A percentile compares a stretch with the other conserved stretches of the same genome.
These are phyloP conservation scores for Timema cristinae DNA, from an alignment of 2,888 invertebrate species.

Conservation along the genomic window DNA sequence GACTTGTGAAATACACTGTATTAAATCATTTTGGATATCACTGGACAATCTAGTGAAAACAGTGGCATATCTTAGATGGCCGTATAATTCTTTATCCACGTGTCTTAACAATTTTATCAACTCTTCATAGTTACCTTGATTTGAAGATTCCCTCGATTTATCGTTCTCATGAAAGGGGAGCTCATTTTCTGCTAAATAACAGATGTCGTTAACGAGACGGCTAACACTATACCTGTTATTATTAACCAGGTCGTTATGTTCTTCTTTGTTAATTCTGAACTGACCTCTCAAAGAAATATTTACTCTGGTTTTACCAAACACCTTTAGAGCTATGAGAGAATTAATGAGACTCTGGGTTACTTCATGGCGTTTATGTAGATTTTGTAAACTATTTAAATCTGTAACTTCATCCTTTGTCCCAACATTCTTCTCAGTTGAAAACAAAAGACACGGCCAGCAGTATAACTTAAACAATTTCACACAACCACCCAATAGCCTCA, in stretches of 20 bases:
- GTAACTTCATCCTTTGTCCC: constrained; percentile 8
- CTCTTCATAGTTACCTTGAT: constrained; percentile 17
- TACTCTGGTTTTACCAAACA: constrained; percentile 19
- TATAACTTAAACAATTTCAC: constrained; percentile 13
- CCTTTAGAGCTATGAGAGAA: neutral
- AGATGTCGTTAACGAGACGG: constrained; percentile 16
- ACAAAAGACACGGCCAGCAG: constrained; percentile 19
- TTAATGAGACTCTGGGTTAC: constrained; percentile 6
- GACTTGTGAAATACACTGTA: constrained; percentile 16
- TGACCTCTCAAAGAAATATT: constrained; percentile 14
- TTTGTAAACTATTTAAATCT: constrained; percentile 18
- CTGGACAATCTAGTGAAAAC: constrained; percentile 19
- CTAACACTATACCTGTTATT: constrained; percentile 17
- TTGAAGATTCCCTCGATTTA: constrained; percentile 1
- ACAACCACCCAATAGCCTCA: constrained; percentile 11
- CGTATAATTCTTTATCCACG: constrained; percentile 12
- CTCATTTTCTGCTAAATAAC: constrained; percentile 17
- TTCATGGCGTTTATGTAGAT: constrained; percentile 18
- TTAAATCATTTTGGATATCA: constrained; percentile 23
- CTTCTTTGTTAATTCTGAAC: neutral
- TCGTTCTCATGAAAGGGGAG: constrained; percentile 13
- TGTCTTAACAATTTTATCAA: constrained; percentile 23
- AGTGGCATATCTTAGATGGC: neutral
- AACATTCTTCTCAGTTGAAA: constrained; percentile 12
- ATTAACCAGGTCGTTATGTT: constrained; percentile 16